Conservation (phyloP, 2,888 invertebrate genomes). For the Sepiola atlantica region DNA sequence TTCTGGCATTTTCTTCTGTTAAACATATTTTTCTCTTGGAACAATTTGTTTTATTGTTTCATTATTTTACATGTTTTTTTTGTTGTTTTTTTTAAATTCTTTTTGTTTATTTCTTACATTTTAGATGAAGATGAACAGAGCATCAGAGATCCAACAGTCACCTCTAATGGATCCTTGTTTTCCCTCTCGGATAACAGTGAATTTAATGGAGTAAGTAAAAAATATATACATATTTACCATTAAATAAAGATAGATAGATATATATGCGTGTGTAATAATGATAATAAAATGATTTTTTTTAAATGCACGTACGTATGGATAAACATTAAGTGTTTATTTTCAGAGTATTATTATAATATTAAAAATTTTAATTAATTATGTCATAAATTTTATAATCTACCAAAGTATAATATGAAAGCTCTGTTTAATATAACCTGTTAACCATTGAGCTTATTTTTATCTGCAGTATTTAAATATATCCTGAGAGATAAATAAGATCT, state of each 20-base stretch:
- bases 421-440: too few relatives aligned
- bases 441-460: too few relatives aligned
- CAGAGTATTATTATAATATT: background rate
- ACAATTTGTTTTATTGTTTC: background rate
- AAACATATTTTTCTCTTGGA: too few relatives aligned
- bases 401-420: too few relatives aligned
- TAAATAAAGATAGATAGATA: background rate
- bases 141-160: slow-evolving; percentile 5
- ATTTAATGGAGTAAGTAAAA: background rate
- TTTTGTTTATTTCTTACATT: background rate
- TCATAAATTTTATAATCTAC: too few relatives aligned
- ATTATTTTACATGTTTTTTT: background rate
- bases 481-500: too few relatives aligned
- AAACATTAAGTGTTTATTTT: background rate
- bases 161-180: background rate
- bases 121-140: slow-evolving; percentile 22
- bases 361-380: background rate
- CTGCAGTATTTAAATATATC: too few relatives aligned
- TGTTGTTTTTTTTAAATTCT: too few relatives aligned
- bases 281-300: background rate
- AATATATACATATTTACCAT: background rate
- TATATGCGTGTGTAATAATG: background rate
- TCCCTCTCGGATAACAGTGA: slow-evolving; percentile 13
- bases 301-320: background rate
- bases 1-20: too few relatives aligned